Evolutionary conservation across 2,888 invertebrate species (phyloP).

Genomic region (Eupeodes luniger): DNA sequence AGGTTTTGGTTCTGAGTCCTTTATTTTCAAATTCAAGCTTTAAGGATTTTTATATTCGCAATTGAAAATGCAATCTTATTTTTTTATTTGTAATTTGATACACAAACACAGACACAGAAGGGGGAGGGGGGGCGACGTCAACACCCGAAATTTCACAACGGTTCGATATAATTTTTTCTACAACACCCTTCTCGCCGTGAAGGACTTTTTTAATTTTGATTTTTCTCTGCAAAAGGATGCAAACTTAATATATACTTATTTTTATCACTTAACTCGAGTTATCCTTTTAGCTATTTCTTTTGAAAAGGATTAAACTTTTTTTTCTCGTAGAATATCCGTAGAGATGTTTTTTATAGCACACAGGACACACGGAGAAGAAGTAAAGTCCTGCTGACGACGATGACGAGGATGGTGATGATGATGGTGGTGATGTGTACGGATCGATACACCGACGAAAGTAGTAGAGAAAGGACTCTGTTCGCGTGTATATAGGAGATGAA

Average conservation of each 20-base stretch:
- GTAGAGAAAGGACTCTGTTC: constrained; percentile 69
- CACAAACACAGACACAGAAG: constrained; percentile 59
- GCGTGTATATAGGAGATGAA: constrained; percentile 69
- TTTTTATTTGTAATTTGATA: constrained; percentile 22
- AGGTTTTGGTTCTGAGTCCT: constrained; percentile 30
- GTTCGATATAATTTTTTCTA: constrained; percentile 52
- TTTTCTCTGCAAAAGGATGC: constrained; percentile 12
- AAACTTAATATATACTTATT: constrained; percentile 20
- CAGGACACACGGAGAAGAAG: constrained; percentile 69
- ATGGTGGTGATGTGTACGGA: constrained; percentile 75
- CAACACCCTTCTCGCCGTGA: constrained; percentile 42
- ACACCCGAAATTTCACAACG: constrained; percentile 73
- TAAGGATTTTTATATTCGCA: constrained; percentile 20
- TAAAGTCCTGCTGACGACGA: constrained; percentile 73
- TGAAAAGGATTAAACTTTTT: constrained; percentile 37
- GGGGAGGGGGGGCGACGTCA: constrained; percentile 52
- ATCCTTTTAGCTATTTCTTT: constrained; percentile 38
- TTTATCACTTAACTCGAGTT: constrained; percentile 31
- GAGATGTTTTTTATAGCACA: constrained; percentile 64
- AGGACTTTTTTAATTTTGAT: constrained; percentile 24
- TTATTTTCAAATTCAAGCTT: constrained; percentile 21
- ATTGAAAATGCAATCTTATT: constrained; percentile 56
- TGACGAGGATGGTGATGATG: constrained; percentile 71
- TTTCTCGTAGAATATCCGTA: constrained; percentile 45
- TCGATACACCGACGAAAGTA: constrained; percentile 76